Evolutionary conservation across 2,797 vertebrate genomes (phyloP), one percentile per base, ranked within the genome.

Genomic region (Tapera naevia): DNA sequence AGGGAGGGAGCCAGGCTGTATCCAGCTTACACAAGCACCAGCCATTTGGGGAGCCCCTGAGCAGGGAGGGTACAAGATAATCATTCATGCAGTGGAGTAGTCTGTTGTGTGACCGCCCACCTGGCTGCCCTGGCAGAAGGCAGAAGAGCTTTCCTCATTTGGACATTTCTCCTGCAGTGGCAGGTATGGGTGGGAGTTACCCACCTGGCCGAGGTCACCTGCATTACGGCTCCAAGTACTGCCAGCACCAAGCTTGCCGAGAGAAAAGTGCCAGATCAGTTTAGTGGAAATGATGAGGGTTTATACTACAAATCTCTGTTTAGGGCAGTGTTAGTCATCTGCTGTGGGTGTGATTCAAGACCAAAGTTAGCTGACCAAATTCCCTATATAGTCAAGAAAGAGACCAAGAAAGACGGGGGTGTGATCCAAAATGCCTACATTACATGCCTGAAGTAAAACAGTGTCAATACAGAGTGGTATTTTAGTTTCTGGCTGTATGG

Each of bases 281-380:
- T 48, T 70, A 16, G 50, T 74, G 80, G 86, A 86, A 93, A 93
- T 25, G n/a, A 74, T 50, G 91, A 91, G 62, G 51, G n/a, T 32
- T 94, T 86, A 16, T 27, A 50, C 65, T 66, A 83, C 58, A 84
- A 88, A 91, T 84, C 80, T 84, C 62, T 88, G 33, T 95, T 81
- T 81, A 91, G 88, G 70, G 51, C 89, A 94, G 80, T 6, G 2
- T 96, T 94, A 96, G 80, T 96, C 95, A 96, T 93, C 80, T 71
- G 80, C 76, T 79, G 91, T 94, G 94, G 94, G 93, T 88, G 89
- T 96, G 88, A 94, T 75, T 84, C 82, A 66, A 86, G 85, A 33
- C 93, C 95, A 90, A 80, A 94, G 70, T 90, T 91, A 96, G 86
- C 93, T 95, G 91, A 94, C 94, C 96, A 96, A 86, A 84, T 75